Percentiles rank a stretch among this genome's conserved stretches.
phyloP scores from a whole-genome alignment of 2,797 vertebrate species.

The Adrianichthys oophorus region DNA sequence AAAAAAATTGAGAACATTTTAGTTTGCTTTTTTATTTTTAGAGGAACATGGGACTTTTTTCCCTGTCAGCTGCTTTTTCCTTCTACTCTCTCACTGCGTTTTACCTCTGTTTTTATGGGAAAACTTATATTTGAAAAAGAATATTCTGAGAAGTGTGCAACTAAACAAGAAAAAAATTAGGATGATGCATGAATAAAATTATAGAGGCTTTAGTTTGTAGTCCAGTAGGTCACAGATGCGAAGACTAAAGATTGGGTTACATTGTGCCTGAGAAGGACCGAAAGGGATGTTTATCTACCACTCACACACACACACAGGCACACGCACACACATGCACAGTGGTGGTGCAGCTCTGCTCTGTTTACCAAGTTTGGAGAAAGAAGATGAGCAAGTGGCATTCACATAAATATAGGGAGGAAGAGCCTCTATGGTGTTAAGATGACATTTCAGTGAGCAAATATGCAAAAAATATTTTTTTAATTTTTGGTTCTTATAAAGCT shows the following conservation, averaged over 20 bases:
- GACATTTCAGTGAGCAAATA: conserved; percentile 57
- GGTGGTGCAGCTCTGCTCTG: conserved; percentile 39
- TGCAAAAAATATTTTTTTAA: conserved; percentile 2
- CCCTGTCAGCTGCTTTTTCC: neutral
- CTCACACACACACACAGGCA: conserved; percentile 28
- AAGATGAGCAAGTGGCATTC: conserved; percentile 53
- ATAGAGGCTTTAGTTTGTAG: conserved; percentile 49
- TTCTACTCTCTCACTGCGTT: conserved; percentile 5
- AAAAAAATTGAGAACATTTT: too few relatives aligned
- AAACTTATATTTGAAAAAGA: conserved; percentile 18
- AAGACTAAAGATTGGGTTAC: conserved; percentile 52
- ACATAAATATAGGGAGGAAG: conserved; percentile 12
- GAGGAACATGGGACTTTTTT: neutral
- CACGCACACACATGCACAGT: conserved; percentile 31
- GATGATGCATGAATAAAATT: conserved; percentile 34
- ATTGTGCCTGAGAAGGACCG: conserved; percentile 38
- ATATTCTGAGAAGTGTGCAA: conserved; percentile 19
- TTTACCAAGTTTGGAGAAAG: conserved; percentile 73
- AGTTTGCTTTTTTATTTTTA: neutral
- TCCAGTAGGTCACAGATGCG: conserved; percentile 55
- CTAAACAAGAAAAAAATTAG: conserved; percentile 15
- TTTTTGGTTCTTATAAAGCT: too few relatives aligned
- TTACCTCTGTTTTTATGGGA: conserved; percentile 3
- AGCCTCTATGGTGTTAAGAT: conserved; percentile 33
- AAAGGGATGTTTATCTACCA: conserved; percentile 60